Conservation (phyloP, 2,797 vertebrate genomes). For the Poecilia wingei region DNA sequence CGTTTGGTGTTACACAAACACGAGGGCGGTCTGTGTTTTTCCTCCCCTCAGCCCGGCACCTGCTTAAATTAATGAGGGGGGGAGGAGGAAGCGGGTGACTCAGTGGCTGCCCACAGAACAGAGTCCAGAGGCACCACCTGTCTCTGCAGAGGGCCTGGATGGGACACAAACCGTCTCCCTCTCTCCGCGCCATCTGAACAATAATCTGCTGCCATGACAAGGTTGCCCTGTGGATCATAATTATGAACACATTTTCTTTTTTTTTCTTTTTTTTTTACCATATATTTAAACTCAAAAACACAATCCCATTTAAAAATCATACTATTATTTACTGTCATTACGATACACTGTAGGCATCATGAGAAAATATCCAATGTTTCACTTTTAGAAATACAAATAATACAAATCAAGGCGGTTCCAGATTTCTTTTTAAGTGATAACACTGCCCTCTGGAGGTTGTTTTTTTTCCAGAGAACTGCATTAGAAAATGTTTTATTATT, state of each 20-base stretch:
- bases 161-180: constrained; percentile 12
- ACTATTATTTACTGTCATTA: not conserved
- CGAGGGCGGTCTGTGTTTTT: constrained; percentile 20
- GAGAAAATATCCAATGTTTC: not conserved
- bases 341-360: not conserved
- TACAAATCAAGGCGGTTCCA: not conserved
- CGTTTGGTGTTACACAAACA: constrained; percentile 39
- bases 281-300: not conserved
- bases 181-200: constrained; percentile 34
- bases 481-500: not conserved
- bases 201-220: constrained; percentile 24
- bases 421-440: constrained; percentile 29
- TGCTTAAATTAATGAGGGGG: constrained; percentile 47
- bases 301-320: not conserved
- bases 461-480: not conserved
- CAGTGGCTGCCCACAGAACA: constrained; percentile 32
- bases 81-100: constrained; percentile 49
- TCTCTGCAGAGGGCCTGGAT: constrained; percentile 37
- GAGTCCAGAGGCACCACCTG: constrained; percentile 55
- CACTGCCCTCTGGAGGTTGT: constrained; percentile 67
- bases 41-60: constrained; percentile 12
- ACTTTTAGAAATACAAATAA: not conserved
- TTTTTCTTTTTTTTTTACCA: no score
- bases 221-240: constrained; percentile 11
- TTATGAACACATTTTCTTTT: not conserved